Evolutionary conservation across 1,140 invertebrate genomes (phyloP), one percentile per base, ranked within the genome.

Genomic region (Hylyphantes graminicola): DNA sequence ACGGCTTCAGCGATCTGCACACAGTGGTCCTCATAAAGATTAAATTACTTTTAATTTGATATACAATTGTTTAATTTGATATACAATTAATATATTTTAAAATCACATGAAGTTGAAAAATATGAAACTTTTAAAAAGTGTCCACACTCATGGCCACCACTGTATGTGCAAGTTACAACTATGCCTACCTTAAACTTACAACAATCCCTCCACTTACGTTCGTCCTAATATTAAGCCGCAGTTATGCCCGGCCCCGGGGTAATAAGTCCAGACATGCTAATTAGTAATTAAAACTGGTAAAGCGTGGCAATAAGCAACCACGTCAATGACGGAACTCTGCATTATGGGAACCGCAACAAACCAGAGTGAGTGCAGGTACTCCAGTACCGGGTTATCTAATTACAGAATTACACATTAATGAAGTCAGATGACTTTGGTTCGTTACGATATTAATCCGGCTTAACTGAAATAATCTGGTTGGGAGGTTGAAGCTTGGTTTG

Each of bases 371-470:
- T 55, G 6, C 70, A 57, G 54, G 70, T 73, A 73, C 53, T n/a
- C 17, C 2, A 5, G 54, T 55, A 73, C 57, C 21, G 54, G 70
- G 57, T 57, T 73, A 73, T 57, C n/a, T 73, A 48, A 73, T 55
- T 57, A 73, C 17, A 35, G 17, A 73, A 73, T 73, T 73, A 73
- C 57, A 19, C 53, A 54, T 73, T 73, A 57, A 73, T 73, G 53
- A 57, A 73, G n/a, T 54, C 21, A 13, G 21, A 57, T 57, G 21
- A 57, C 70, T 73, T 55, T 5, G 19, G 53, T 19, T 55, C 17
- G 54, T 73, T 55, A 73, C 17, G 51, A 21, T 54, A 73, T 57
- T 57, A 73, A 3, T 51, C 17, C 53, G 35, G 15, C 70, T 73
- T 73, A 19, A 9, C 11, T 3, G 70, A 7, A 35, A 12, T 73